phyloP scores from a whole-genome alignment of 2,888 invertebrate species.

The Drosophila rubida region DNA sequence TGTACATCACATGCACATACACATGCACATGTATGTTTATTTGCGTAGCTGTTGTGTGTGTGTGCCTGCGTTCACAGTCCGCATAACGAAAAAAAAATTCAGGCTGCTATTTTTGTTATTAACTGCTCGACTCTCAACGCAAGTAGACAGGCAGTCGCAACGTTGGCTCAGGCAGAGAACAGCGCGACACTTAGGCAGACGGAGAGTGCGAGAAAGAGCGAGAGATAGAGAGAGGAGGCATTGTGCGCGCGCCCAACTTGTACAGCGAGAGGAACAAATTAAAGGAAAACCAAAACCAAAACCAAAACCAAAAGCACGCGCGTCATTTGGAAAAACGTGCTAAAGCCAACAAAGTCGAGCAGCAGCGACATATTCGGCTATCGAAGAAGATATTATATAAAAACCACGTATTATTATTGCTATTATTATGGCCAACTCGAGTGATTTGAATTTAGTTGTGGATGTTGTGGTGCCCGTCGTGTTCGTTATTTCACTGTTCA shows the following conservation, averaged over 20 bases:
- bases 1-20: background rate
- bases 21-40: conserved; percentile 2
- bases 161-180: conserved; percentile 3
- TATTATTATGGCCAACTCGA: conserved; percentile 44
- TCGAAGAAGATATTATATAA: conserved; percentile 35
- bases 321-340: conserved; percentile 66
- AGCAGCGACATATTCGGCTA: background rate
- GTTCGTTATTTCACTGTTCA: conserved; percentile 60
- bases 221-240: conserved; percentile 15
- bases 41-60: conserved; percentile 13
- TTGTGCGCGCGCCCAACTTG: conserved; percentile 31
- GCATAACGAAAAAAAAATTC: conserved; percentile 18
- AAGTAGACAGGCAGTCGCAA: conserved; percentile 49
- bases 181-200: too few relatives aligned
- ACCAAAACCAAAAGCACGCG: conserved; percentile 43
- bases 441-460: conserved; percentile 58
- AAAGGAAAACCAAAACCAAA: conserved; percentile 61
- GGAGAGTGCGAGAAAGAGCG: conserved; percentile 6
- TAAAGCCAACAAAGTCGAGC: conserved; percentile 29
- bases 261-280: conserved; percentile 43
- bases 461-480: conserved; percentile 73
- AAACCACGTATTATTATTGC: conserved; percentile 8
- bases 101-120: conserved; percentile 64
- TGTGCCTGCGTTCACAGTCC: conserved; percentile 17
- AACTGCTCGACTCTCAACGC: conserved; percentile 47